Conservation (phyloP, 2,797 vertebrate species). For the Tauraco hartlaubi region DNA sequence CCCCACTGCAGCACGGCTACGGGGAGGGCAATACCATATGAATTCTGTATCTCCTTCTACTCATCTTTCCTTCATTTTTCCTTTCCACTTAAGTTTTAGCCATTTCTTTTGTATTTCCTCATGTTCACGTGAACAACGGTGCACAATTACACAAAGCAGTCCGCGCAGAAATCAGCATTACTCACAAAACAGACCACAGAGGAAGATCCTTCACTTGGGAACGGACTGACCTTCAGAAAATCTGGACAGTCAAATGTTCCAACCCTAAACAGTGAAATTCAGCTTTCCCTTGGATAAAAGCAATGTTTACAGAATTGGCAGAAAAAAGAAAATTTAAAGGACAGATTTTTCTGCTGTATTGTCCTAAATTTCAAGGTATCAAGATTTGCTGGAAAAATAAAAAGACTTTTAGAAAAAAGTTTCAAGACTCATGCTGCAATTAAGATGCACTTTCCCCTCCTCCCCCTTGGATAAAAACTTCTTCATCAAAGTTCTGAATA, state of each 20-base stretch:
- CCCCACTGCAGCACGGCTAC: not conserved
- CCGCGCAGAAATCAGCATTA: not conserved
- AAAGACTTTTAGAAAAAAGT: not conserved
- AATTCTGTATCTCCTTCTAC: not conserved
- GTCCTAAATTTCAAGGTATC: not conserved
- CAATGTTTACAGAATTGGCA: not conserved
- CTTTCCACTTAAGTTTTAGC: not conserved
- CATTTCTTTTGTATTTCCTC: not conserved
- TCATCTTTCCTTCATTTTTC: not conserved
- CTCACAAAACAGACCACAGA: not conserved
- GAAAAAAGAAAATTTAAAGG: not conserved
- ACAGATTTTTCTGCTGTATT: not conserved
- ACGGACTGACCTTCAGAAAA: conserved; percentile 6
- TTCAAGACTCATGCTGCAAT: not conserved
- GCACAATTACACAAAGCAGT: not conserved
- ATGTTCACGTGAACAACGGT: not conserved
- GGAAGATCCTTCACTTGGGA: conserved; percentile 14
- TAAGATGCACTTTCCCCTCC: not conserved
- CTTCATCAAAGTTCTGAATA: not conserved
- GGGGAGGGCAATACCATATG: not conserved
- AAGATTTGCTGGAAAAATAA: not conserved
- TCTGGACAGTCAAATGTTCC: not conserved
- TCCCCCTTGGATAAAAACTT: not conserved
- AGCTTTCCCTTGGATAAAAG: not conserved
- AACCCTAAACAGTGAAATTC: not conserved